Conservation (phyloP, 1,140 invertebrate genomes). For the Euwallacea similis region DNA sequence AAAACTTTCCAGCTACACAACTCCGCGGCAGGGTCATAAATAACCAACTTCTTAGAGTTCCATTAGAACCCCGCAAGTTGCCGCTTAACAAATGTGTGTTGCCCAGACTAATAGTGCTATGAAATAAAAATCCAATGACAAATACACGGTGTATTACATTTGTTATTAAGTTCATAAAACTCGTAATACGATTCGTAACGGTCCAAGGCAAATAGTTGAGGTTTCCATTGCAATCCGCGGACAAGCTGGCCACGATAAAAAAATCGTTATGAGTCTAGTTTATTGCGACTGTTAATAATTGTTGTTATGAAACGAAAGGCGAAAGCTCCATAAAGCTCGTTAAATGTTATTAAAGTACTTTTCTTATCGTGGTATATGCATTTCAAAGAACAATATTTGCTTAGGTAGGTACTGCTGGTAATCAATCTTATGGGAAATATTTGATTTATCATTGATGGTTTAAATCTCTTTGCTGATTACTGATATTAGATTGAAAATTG, state of each 20-base stretch:
- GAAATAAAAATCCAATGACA: slow-evolving; percentile 3
- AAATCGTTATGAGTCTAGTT: background rate
- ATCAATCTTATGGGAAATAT: too few species aligned
- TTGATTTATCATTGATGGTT: too few species aligned
- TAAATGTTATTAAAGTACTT: too few species aligned
- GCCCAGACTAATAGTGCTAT: background rate
- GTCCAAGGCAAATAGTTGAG: background rate
- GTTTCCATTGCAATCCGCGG: background rate
- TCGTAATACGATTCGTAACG: background rate
- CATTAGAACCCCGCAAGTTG: background rate
- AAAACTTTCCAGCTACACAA: too few species aligned
- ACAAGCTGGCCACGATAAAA: background rate
- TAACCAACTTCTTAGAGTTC: background rate
- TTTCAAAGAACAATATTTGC: too few species aligned
- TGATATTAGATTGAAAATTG: too few species aligned
- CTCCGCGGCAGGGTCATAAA: too few species aligned
- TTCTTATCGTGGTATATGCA: too few species aligned
- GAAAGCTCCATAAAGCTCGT: too few species aligned
- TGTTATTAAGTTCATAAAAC: slow-evolving; percentile 1
- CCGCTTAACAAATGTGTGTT: background rate
- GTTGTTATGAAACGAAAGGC: too few species aligned
- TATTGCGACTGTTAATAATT: background rate
- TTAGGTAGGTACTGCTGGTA: too few species aligned
- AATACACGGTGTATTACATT: background rate
- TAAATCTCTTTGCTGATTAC: too few species aligned